Percentiles rank a stretch among this genome's conserved stretches.
Conservation (phyloP, 2,113 vertebrate genomes). For the Nyctibius bracteatus region DNA sequence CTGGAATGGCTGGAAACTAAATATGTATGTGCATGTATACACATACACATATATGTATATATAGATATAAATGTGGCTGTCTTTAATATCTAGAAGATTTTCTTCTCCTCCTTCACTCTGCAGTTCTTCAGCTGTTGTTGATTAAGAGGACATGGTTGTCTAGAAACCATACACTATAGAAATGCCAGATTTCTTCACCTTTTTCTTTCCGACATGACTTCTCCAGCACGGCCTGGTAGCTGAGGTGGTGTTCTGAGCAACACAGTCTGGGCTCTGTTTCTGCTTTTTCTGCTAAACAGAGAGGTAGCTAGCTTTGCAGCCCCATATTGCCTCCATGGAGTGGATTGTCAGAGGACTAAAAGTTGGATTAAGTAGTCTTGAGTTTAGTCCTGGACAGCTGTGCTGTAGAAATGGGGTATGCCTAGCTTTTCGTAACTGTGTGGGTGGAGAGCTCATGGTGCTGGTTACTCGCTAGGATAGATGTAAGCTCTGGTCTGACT, state of each 20-base stretch:
- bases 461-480: not conserved
- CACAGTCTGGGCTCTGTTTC: not conserved
- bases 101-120: not conserved
- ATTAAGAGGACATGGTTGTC: not conserved
- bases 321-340: not conserved
- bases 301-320: not conserved
- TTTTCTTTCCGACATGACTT: not conserved
- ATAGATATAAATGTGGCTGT: not conserved
- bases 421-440: not conserved
- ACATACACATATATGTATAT: no score
- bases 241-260: not conserved
- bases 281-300: not conserved
- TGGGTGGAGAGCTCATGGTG: accelerated
- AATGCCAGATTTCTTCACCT: not conserved
- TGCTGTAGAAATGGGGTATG: not conserved
- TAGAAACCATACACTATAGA: not conserved
- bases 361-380: not conserved
- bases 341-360: not conserved
- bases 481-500: not conserved
- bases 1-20: not conserved
- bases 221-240: not conserved
- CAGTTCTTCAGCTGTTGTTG: not conserved
- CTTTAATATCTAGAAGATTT: not conserved
- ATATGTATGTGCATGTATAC: not conserved
- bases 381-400: not conserved